Evolutionary conservation across 2,797 vertebrate species (phyloP).

Genomic region (Chaetophractus vellerosus): DNA sequence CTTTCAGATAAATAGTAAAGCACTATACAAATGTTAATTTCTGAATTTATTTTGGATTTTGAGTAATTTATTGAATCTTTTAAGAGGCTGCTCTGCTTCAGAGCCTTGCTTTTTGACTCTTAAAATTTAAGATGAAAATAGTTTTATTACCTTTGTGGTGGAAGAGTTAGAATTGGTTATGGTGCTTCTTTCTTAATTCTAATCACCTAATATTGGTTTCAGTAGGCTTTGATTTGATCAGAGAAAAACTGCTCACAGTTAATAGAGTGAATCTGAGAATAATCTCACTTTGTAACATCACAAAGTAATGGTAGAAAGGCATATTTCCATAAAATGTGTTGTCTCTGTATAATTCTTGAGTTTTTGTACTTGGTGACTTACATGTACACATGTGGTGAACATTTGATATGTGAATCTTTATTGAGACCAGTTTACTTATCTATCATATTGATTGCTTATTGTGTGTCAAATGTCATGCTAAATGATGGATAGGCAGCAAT

Average conservation of each 20-base stretch:
- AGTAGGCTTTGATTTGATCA: constrained; percentile 30
- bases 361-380: constrained; percentile 52
- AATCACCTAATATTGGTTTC: constrained; percentile 50
- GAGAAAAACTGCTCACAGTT: background rate
- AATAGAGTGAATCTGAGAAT: constrained; percentile 34
- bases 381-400: background rate
- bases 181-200: constrained; percentile 1
- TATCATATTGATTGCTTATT: constrained; percentile 22
- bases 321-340: constrained; percentile 21
- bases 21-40: background rate
- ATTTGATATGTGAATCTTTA: constrained; percentile 35
- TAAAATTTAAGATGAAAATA: constrained; percentile 54
- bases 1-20: constrained; percentile 10
- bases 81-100: background rate
- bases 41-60: constrained; percentile 56
- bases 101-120: background rate
- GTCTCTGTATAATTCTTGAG: constrained; percentile 30
- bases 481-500: background rate
- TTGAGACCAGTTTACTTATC: constrained; percentile 43
- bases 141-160: constrained; percentile 8
- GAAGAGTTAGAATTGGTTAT: background rate
- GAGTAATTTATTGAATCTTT: constrained; percentile 42
- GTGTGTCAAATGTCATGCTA: background rate
- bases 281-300: background rate
- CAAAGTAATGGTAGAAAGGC: constrained; percentile 7